Evolutionary conservation across 2,888 invertebrate genomes (phyloP).

Genomic region (Muscina levida): DNA sequence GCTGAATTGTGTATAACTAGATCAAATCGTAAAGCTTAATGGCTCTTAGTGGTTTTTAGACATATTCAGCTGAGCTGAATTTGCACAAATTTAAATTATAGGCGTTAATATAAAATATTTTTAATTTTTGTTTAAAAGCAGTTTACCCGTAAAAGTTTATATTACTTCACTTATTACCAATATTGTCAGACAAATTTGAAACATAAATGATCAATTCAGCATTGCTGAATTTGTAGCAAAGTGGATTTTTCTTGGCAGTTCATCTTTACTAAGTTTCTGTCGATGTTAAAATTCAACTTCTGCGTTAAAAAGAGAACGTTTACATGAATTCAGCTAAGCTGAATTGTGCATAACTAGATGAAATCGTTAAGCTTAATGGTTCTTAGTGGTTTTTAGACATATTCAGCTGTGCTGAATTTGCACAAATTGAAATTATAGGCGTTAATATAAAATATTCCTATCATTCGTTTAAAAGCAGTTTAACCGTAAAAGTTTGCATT

Average conservation of each 20-base stretch:
- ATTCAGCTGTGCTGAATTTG: slow-evolving; percentile 5
- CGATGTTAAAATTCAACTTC: too few species aligned
- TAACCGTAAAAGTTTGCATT: too few species aligned
- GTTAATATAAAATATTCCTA: too few species aligned
- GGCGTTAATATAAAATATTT: too few species aligned
- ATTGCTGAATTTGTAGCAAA: neutral
- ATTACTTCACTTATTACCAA: too few species aligned
- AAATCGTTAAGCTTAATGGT: neutral
- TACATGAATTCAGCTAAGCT: neutral
- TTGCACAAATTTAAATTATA: neutral
- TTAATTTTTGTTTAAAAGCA: too few species aligned
- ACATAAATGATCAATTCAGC: neutral
- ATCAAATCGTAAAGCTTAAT: neutral
- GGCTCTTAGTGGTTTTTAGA: neutral
- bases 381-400: neutral
- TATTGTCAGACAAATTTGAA: too few species aligned
- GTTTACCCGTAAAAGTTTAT: too few species aligned
- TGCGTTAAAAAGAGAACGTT: neutral
- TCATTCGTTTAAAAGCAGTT: too few species aligned
- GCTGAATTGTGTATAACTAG: neutral
- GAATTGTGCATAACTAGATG: neutral
- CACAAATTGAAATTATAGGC: neutral
- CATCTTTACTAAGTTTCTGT: too few species aligned
- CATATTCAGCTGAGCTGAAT: neutral
- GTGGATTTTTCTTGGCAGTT: too few species aligned